Evolutionary conservation across 2,888 invertebrate genomes (phyloP).

Genomic region (Galerucella pusilla): DNA sequence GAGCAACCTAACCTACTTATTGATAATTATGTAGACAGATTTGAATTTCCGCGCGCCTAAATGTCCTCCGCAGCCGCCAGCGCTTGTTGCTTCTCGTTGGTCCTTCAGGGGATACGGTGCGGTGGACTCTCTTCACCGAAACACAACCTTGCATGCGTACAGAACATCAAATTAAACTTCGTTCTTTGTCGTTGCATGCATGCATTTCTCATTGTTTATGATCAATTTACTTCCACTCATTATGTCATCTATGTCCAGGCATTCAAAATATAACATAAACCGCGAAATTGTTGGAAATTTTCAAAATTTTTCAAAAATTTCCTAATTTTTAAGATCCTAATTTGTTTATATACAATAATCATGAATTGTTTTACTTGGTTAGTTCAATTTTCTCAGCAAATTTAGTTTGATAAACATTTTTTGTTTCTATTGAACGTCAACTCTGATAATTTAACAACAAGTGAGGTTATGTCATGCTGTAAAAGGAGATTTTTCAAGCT

Average conservation of each 20-base stretch:
- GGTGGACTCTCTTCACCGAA: conserved; percentile 31
- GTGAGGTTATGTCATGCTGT: conserved; percentile 10
- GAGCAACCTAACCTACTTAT: conserved; percentile 62
- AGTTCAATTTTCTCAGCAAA: not conserved
- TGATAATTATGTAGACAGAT: conserved; percentile 34
- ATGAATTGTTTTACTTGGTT: not conserved
- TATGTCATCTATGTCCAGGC: too few species aligned
- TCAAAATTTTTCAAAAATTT: too few species aligned
- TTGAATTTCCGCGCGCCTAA: conserved; percentile 45
- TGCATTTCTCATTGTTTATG: conserved; percentile 48
- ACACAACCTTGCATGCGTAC: conserved; percentile 44
- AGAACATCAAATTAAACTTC: conserved; percentile 38
- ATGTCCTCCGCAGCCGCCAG: conserved; percentile 47
- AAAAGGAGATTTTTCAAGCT: too few species aligned
- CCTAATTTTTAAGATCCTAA: not conserved
- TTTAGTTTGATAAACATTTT: not conserved
- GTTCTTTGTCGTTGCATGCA: conserved; percentile 48
- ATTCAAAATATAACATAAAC: not conserved
- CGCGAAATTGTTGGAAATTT: too few species aligned
- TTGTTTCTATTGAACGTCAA: not conserved
- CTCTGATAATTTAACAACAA: not conserved
- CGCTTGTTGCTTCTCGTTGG: conserved; percentile 56
- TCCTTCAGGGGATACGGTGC: conserved; percentile 37
- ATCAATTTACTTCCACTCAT: too few species aligned
- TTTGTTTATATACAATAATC: not conserved